These are phyloP conservation scores for Tanaodytes sp. DNA, from an alignment of 2,888 invertebrate species.

Conservation along the genomic window DNA sequence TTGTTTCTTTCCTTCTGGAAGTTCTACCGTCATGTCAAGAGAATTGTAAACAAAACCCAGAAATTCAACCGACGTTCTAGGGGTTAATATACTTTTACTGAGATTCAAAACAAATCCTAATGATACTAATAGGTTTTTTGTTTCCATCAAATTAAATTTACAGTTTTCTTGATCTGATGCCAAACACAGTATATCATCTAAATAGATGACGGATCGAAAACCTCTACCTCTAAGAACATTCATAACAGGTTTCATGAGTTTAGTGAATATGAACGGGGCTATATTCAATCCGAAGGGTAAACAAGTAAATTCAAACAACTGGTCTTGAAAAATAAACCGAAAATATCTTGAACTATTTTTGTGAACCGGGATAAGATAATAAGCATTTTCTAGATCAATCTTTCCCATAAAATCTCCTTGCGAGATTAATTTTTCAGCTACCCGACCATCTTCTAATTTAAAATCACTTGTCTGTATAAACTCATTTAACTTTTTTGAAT, in stretches of 20 bases:
- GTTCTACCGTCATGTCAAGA: background rate
- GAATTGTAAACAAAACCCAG: background rate
- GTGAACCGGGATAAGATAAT: too few species aligned
- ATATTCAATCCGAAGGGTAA: background rate
- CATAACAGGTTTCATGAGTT: background rate
- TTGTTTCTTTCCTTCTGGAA: background rate
- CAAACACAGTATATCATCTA: background rate
- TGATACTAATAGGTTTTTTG: background rate
- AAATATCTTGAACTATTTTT: background rate
- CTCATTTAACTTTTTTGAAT: background rate
- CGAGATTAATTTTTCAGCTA: background rate
- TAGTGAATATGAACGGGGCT: background rate
- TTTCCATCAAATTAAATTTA: background rate
- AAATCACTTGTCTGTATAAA: background rate
- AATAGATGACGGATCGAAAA: background rate
- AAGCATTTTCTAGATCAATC: background rate
- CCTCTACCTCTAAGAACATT: background rate
- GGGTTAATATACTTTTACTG: background rate
- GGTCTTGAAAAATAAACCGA: too few species aligned
- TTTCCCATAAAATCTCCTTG: background rate
- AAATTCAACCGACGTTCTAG: background rate
- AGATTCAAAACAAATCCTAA: background rate
- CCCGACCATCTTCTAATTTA: background rate
- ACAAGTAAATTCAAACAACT: too few species aligned
- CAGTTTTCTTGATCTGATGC: background rate